A percentile compares a stretch with the other conserved stretches of the same genome.
phyloP scores from a whole-genome alignment of 2,797 vertebrate species.

The Falco columbarius region DNA sequence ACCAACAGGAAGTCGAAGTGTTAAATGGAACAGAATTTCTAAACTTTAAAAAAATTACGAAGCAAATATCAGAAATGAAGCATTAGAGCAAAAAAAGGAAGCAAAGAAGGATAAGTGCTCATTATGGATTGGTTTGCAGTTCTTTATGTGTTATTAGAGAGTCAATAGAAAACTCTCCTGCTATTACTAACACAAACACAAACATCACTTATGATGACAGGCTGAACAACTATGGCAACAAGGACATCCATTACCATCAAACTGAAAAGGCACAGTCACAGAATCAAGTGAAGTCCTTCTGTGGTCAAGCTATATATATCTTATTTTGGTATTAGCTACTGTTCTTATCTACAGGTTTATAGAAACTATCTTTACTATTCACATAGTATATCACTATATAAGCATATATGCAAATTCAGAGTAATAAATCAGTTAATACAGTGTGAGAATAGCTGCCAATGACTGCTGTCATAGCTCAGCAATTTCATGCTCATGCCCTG shows the following conservation, averaged over 20 bases:
- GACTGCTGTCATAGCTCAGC: neutral
- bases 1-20: neutral
- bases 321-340: neutral
- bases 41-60: neutral
- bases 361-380: neutral
- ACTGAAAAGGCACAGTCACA: neutral
- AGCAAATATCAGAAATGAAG: constrained; percentile 9
- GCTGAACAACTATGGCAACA: neutral
- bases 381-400: neutral
- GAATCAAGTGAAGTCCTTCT: neutral
- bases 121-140: constrained; percentile 36
- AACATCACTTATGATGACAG: constrained; percentile 37
- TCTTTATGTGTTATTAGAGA: constrained; percentile 49
- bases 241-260: constrained; percentile 18
- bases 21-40: constrained; percentile 14
- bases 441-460: neutral
- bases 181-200: constrained; percentile 53
- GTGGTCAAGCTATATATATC: neutral
- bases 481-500: neutral
- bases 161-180: constrained; percentile 36
- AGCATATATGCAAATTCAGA: neutral
- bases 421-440: neutral
- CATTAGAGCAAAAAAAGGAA: constrained; percentile 42
- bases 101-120: constrained; percentile 16
- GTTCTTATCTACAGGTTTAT: neutral